These are phyloP conservation scores for Microcebus griseorufus DNA, from an alignment of 2,113 vertebrate species.

Conservation along the genomic window DNA sequence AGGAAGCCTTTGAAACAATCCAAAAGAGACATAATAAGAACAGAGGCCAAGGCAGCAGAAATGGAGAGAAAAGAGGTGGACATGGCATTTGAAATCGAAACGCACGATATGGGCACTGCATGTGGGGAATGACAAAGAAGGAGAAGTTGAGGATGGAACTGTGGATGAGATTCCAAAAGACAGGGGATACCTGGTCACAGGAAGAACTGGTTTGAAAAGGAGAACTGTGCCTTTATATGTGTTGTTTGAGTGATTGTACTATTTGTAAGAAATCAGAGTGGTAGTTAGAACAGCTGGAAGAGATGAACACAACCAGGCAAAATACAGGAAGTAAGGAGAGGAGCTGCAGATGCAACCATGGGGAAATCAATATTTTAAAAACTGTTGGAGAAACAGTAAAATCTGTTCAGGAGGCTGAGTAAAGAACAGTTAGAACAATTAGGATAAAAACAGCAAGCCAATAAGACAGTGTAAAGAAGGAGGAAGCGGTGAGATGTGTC, in stretches of 20 bases:
- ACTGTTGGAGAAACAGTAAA: not conserved
- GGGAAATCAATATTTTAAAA: not conserved
- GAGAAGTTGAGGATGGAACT: not conserved
- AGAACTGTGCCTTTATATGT: not conserved
- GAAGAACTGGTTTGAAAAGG: not conserved
- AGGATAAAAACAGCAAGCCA: not conserved
- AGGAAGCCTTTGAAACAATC: not conserved
- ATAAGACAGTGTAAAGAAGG: not conserved
- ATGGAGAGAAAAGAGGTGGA: not conserved
- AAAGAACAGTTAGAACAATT: too few species aligned
- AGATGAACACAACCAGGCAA: not conserved
- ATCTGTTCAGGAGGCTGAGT: not conserved
- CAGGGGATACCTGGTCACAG: fast-evolving
- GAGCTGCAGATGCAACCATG: not conserved
- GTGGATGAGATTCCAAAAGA: not conserved
- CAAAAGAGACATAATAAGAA: not conserved
- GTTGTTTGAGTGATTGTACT: not conserved
- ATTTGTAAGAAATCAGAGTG: not conserved
- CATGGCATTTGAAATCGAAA: not conserved
- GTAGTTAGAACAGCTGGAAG: not conserved
- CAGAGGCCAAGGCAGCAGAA: not conserved
- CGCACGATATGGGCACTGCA: fast-evolving
- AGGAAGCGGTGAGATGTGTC: not conserved
- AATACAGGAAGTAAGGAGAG: not conserved
- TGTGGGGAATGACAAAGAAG: too few species aligned